These are phyloP conservation scores for Euura saliciscinereae DNA, from an alignment of 1,140 invertebrate genomes.

Conservation along the genomic window DNA sequence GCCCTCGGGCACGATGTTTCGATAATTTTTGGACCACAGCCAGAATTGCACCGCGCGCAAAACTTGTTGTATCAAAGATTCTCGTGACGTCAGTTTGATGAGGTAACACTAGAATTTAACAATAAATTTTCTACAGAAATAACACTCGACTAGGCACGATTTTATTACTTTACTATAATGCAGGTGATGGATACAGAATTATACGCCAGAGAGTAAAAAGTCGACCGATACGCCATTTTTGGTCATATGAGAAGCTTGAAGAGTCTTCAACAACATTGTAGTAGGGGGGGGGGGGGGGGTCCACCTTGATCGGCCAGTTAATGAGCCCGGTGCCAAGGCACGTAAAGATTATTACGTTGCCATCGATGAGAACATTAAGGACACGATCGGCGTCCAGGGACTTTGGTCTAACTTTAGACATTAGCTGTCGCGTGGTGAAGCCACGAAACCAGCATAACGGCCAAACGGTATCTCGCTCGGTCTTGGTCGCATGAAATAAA, in stretches of 20 bases:
- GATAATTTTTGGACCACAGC: conserved; percentile 46
- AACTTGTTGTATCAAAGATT: conserved; percentile 40
- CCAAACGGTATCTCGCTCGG: conserved; percentile 27
- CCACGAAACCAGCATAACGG: conserved; percentile 22
- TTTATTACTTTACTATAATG: no score
- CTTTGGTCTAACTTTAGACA: conserved; percentile 58
- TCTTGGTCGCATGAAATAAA: conserved; percentile 50
- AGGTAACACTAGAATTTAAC: conserved; percentile 44
- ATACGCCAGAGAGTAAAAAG: no score
- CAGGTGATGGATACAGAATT: no score
- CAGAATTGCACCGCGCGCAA: conserved; percentile 48
- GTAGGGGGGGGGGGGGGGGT: no score
- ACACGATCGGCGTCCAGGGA: conserved; percentile 54
- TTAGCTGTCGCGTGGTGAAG: conserved; percentile 36
- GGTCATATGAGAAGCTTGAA: background rate
- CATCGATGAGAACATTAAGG: conserved; percentile 53
- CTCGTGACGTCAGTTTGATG: conserved; percentile 40
- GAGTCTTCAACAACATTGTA: no score
- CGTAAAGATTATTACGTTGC: conserved; percentile 40
- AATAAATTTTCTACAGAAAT: conserved; percentile 21
- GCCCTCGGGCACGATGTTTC: conserved; percentile 20
- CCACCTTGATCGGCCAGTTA: background rate
- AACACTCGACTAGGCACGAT: background rate
- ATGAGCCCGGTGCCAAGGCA: conserved; percentile 8
- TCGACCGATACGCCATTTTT: background rate